Evolutionary conservation across 1,140 invertebrate species (phyloP).

Genomic region (Saccostrea glomerata): DNA sequence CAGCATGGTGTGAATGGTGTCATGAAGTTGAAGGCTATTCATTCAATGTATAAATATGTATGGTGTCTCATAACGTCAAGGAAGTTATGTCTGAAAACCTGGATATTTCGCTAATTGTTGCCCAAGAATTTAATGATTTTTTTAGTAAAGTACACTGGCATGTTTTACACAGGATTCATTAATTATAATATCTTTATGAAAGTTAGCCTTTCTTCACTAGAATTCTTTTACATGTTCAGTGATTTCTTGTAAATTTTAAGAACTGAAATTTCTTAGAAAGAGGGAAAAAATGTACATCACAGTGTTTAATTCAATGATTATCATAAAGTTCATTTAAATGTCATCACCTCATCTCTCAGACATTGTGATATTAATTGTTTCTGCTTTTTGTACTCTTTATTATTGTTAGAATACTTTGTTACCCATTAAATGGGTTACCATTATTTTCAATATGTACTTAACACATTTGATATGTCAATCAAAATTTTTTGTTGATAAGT

Average conservation of each 20-base stretch:
- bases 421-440: constrained; percentile 17
- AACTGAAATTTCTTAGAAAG: too few relatives aligned
- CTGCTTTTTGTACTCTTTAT: constrained; percentile 19
- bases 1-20: not conserved
- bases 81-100: not conserved
- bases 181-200: too few relatives aligned
- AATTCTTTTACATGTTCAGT: too few relatives aligned
- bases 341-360: not conserved
- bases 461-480: constrained; percentile 17
- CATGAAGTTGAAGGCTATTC: not conserved
- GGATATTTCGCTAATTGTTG: too few relatives aligned
- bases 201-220: too few relatives aligned
- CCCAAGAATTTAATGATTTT: too few relatives aligned
- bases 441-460: constrained; percentile 27
- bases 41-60: not conserved
- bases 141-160: too few relatives aligned
- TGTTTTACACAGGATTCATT: too few relatives aligned
- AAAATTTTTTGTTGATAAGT: constrained; percentile 14
- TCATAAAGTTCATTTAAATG: too few relatives aligned
- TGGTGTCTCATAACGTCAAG: not conserved
- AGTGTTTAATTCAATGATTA: too few relatives aligned
- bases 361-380: not conserved
- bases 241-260: too few relatives aligned
- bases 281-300: too few relatives aligned
- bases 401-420: not conserved